Conservation (phyloP, 2,888 invertebrate species). For the Dione juno region DNA sequence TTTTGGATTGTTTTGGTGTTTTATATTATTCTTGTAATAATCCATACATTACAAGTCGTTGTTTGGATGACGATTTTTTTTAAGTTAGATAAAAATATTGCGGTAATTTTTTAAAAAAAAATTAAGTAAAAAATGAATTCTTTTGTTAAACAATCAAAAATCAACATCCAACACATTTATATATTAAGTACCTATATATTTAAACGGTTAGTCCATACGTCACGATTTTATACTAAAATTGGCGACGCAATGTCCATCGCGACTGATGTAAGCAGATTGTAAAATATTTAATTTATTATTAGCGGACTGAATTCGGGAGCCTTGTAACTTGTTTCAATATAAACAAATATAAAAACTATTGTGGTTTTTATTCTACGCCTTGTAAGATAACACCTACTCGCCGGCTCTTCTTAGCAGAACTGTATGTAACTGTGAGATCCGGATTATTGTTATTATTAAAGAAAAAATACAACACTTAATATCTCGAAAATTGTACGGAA, state of each 20-base stretch:
- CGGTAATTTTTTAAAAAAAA: neutral
- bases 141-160: neutral
- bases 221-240: slow-evolving; percentile 23
- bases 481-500: too few species aligned
- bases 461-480: too few species aligned
- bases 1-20: neutral
- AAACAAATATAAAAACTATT: slow-evolving; percentile 60
- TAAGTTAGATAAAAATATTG: neutral
- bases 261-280: slow-evolving; percentile 21
- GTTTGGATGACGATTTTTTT: slow-evolving; percentile 3
- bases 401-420: too few species aligned
- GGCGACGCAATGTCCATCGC: slow-evolving; percentile 7
- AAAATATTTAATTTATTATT: slow-evolving; percentile 47
- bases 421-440: too few species aligned
- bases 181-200: slow-evolving; percentile 10
- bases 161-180: neutral
- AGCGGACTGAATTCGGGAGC: slow-evolving; percentile 62
- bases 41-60: neutral
- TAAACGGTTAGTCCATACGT: slow-evolving; percentile 11
- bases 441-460: too few species aligned
- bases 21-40: neutral
- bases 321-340: slow-evolving; percentile 73
- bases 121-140: neutral
- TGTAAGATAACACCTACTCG: neutral
- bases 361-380: slow-evolving; percentile 51